A percentile compares a stretch with the other conserved stretches of the same genome.
Evolutionary conservation across 2,797 vertebrate species (phyloP).

Genomic region (Anabas testudineus): DNA sequence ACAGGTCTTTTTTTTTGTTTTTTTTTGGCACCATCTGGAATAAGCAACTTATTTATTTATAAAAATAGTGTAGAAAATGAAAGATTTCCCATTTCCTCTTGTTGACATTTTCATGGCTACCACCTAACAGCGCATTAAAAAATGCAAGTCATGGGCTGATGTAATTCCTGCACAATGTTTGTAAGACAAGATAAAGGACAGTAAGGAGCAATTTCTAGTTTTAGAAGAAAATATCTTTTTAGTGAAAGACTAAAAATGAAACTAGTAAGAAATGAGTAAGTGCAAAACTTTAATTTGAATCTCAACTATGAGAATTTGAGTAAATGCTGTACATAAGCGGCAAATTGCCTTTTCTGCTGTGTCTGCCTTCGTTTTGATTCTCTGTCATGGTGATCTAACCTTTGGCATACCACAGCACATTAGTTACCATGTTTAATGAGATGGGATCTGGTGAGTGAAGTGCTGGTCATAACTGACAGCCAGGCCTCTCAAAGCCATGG

Average conservation of each 20-base stretch:
- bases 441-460: slow-evolving; percentile 44
- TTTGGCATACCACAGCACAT: slow-evolving; percentile 19
- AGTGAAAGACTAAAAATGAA: slow-evolving; percentile 11
- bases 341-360: slow-evolving; percentile 11
- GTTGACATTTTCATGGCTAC: slow-evolving; percentile 19
- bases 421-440: slow-evolving; percentile 58
- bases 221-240: not conserved
- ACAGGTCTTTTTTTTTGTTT: not conserved
- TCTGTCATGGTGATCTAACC: slow-evolving; percentile 18
- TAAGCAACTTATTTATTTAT: slow-evolving; percentile 10
- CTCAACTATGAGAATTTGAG: slow-evolving; percentile 44
- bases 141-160: slow-evolving; percentile 21
- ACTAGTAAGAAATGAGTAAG: slow-evolving; percentile 12
- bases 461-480: slow-evolving; percentile 50
- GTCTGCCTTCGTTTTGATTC: slow-evolving; percentile 3
- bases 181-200: slow-evolving; percentile 19
- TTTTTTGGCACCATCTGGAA: slow-evolving; percentile 7
- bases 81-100: not conserved
- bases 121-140: slow-evolving; percentile 9
- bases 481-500: slow-evolving; percentile 48
- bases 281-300: slow-evolving; percentile 52
- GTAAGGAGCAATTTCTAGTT: slow-evolving; percentile 3
- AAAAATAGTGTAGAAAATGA: slow-evolving; percentile 1
- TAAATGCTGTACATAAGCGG: slow-evolving; percentile 9
- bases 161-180: slow-evolving; percentile 7